These are phyloP conservation scores for Chanos chanos DNA, from an alignment of 2,797 vertebrate species.

Conservation along the genomic window DNA sequence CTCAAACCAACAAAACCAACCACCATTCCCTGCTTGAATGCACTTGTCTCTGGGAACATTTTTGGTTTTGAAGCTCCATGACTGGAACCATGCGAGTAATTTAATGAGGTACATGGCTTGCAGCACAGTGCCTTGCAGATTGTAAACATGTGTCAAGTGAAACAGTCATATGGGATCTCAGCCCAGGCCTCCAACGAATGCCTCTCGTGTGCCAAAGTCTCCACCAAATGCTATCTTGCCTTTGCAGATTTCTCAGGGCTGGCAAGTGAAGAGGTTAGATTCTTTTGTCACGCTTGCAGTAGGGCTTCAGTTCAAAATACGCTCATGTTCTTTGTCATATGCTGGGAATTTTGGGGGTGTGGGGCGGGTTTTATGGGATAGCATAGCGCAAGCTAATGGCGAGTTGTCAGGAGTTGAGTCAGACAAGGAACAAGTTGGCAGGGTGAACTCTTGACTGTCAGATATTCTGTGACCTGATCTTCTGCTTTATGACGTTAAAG, in stretches of 20 bases:
- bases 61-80: too few species aligned
- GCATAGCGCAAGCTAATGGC: slow-evolving; percentile 19
- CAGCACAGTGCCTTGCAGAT: slow-evolving; percentile 69
- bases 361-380: slow-evolving; percentile 28
- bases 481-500: background rate
- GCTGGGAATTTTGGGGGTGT: slow-evolving; percentile 10
- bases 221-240: slow-evolving; percentile 34
- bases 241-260: slow-evolving; percentile 19
- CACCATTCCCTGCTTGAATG: background rate
- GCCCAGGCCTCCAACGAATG: slow-evolving; percentile 42
- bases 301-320: slow-evolving; percentile 21
- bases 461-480: slow-evolving; percentile 9
- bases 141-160: slow-evolving; percentile 70
- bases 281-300: slow-evolving; percentile 23
- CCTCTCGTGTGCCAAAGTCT: slow-evolving; percentile 25
- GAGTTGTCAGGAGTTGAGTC: slow-evolving; percentile 2
- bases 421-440: too few species aligned
- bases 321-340: slow-evolving; percentile 31
- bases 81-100: slow-evolving; percentile 66
- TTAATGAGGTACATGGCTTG: slow-evolving; percentile 68
- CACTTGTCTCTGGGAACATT: too few species aligned
- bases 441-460: too few species aligned
- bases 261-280: slow-evolving; percentile 10
- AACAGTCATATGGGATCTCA: slow-evolving; percentile 52
- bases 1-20: too few species aligned